These are phyloP conservation scores for Paramacrobiotus metropolitanus DNA, from an alignment of 1,140 invertebrate species.

Conservation along the genomic window DNA sequence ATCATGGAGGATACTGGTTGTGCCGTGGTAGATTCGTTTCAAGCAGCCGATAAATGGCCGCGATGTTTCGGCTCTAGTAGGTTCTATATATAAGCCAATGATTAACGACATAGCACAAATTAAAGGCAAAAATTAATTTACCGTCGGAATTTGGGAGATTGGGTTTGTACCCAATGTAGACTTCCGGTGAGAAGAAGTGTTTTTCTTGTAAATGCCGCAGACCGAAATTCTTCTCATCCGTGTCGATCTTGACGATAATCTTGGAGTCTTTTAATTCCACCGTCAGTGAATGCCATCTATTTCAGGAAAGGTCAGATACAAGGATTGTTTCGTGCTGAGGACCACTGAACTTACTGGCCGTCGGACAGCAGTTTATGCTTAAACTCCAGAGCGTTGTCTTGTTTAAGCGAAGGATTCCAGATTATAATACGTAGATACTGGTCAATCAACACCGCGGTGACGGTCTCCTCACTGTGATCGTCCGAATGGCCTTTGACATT, in stretches of 20 bases:
- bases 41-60: neutral
- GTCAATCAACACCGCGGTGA: too few species aligned
- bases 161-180: neutral
- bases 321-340: too few species aligned
- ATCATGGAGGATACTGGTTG: neutral
- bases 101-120: neutral
- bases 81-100: neutral
- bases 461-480: too few species aligned
- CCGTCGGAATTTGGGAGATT: neutral
- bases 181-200: neutral
- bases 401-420: too few species aligned
- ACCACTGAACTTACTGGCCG: too few species aligned
- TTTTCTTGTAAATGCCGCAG: neutral
- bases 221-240: neutral
- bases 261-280: neutral
- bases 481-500: too few species aligned
- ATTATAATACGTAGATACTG: too few species aligned
- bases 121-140: neutral
- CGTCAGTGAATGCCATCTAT: neutral
- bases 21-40: neutral
- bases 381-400: too few species aligned
- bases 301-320: too few species aligned
- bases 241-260: neutral
- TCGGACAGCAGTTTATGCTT: too few species aligned
- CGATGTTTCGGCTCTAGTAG: too few species aligned